Evolutionary conservation across 2,113 vertebrate species (phyloP), one percentile per base, ranked within the genome.

Genomic region (Potamarius usumacintae): DNA sequence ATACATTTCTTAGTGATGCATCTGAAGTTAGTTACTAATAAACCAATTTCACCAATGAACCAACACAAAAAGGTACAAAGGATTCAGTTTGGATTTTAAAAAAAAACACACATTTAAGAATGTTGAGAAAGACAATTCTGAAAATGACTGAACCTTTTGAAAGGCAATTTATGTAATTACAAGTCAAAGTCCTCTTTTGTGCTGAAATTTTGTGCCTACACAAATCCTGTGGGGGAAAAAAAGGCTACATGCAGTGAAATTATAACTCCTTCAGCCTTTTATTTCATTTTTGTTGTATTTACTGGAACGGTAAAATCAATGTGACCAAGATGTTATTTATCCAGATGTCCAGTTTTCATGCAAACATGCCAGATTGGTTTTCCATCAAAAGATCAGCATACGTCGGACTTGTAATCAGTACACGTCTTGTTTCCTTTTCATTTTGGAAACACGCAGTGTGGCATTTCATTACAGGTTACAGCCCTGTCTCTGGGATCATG

Each of bases 111-210:
- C 42, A 57, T 57, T 53, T 53, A 53, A 53, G 52, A 8, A 65
- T 42, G 53, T 63, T 72, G 34, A 67, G 30, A 84, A 82, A 60
- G 48, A 74, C 65, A 78, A 71, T 63, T 85, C 79, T 27, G 22
- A 67, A 77, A 83, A 48, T 25, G 27, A 53, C 60, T 58, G 48
- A 83, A 90, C 88, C 71, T 85, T 88, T 83, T 85, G 57, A 88
- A 87, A 85, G 80, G 85, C 88, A 82, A 87, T 62, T 88, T 87
- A 85, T 77, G 78, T 83, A 83, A 88, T 89, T 85, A 65, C 30
- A 79, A 74, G 55, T 48, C 82, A 11, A 83, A 85, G 82, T 65
- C 72, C 34, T 63, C 42, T 63, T 88, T 90, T 85, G 62, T 60
- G 87, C 53, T 48, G 83, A 86, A 84, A 79, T 89, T 67, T 85